These are phyloP conservation scores for Pangasius mekongensis DNA, from an alignment of 2,797 vertebrate genomes.

Conservation along the genomic window DNA sequence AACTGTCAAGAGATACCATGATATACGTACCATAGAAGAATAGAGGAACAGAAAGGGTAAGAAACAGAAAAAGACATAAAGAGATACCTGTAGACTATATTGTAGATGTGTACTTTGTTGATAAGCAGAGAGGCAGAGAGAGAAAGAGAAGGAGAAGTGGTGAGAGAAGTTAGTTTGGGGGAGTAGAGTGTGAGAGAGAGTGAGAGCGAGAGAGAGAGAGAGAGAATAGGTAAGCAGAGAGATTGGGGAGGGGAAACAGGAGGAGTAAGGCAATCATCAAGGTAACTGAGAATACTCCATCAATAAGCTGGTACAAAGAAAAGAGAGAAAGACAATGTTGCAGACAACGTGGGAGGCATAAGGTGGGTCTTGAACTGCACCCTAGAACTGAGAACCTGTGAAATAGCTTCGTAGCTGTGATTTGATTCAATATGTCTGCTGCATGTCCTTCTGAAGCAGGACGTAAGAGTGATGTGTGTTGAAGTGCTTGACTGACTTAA, in stretches of 20 bases:
- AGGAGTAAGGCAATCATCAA: conserved; percentile 58
- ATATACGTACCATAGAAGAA: not conserved
- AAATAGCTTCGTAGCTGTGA: not conserved
- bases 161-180: not conserved
- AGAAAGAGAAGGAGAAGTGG: conserved; percentile 67
- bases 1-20: not conserved
- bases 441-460: not conserved
- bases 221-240: not conserved
- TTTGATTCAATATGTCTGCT: not conserved
- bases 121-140: conserved; percentile 40
- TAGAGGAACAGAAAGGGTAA: conserved; percentile 65
- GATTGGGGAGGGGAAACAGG: conserved; percentile 33
- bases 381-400: not conserved
- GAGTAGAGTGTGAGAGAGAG: not conserved
- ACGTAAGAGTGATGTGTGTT: not conserved
- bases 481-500: not conserved
- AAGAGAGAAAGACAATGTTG: too few relatives aligned
- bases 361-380: not conserved
- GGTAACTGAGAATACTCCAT: not conserved
- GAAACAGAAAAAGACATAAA: not conserved
- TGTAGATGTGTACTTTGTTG: not conserved
- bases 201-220: not conserved
- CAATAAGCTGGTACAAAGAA: not conserved
- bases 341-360: not conserved
- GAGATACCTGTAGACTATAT: not conserved